Conservation (phyloP, 2,888 invertebrate species). For the Kuschelorhynchus macadamiae region DNA sequence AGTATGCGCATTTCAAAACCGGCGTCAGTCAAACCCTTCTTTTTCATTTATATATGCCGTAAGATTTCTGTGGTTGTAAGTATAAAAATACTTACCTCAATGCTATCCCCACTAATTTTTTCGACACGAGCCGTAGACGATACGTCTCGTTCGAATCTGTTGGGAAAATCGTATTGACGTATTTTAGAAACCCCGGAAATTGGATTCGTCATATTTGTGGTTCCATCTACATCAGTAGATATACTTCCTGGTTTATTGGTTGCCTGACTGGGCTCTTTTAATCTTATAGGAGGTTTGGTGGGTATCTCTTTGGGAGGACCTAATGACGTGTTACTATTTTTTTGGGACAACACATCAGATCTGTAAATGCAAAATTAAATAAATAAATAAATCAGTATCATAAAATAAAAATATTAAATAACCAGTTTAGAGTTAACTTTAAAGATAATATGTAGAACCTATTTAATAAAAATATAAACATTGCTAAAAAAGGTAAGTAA, state of each 20-base stretch:
- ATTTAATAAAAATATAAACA: too few relatives aligned
- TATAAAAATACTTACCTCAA: too few relatives aligned
- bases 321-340: background rate
- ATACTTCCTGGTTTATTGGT: background rate
- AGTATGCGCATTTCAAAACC: too few relatives aligned
- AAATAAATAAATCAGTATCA: too few relatives aligned
- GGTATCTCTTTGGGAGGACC: constrained; percentile 51
- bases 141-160: constrained; percentile 65
- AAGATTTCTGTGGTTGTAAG: too few relatives aligned
- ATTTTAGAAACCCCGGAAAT: constrained; percentile 58
- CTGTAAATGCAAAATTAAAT: too few relatives aligned
- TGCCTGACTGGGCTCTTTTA: constrained; percentile 41
- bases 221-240: background rate
- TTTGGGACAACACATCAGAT: background rate
- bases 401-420: too few relatives aligned
- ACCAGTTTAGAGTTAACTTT: too few relatives aligned
- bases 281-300: constrained; percentile 54
- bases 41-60: too few relatives aligned
- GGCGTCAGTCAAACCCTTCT: too few relatives aligned
- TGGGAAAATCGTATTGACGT: constrained; percentile 70
- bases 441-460: too few relatives aligned
- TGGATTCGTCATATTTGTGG: background rate
- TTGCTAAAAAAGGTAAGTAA: too few relatives aligned
- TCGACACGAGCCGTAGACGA: constrained; percentile 62
- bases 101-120: constrained; percentile 60